Percentiles rank a stretch among this genome's conserved stretches.
phyloP scores from a whole-genome alignment of 2,888 invertebrate genomes.

The Drosophila testacea region DNA sequence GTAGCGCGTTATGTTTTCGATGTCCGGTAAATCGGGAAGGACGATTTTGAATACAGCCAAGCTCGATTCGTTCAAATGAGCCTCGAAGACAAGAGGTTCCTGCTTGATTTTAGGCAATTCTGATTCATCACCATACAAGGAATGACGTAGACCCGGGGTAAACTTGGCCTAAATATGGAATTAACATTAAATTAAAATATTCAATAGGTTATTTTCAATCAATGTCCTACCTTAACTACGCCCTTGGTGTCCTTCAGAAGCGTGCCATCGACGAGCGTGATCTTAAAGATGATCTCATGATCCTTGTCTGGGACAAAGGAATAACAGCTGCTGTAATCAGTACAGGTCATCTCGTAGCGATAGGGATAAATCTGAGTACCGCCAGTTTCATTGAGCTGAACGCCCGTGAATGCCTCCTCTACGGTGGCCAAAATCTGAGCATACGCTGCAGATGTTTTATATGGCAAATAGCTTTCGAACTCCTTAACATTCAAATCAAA shows the following conservation, averaged over 20 bases:
- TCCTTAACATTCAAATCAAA: conserved; percentile 78
- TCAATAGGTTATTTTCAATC: no score
- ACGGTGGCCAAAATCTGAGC: conserved; percentile 91
- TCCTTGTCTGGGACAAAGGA: conserved; percentile 96
- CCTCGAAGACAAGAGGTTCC: conserved; percentile 83
- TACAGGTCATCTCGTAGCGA: conserved; percentile 90
- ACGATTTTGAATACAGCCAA: conserved; percentile 88
- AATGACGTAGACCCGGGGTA: conserved; percentile 63
- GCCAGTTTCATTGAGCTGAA: conserved; percentile 92
- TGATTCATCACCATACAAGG: conserved; percentile 37
- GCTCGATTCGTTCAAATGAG: conserved; percentile 88
- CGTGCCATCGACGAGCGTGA: conserved; percentile 89
- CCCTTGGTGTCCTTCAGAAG: conserved; percentile 88
- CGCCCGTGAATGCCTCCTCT: conserved; percentile 93
- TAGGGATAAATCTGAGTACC: conserved; percentile 91
- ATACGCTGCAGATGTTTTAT: conserved; percentile 50
- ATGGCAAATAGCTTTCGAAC: conserved; percentile 63
- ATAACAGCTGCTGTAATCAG: conserved; percentile 90
- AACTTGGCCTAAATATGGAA: conserved; percentile 53
- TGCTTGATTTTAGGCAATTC: conserved; percentile 73
- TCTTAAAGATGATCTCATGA: conserved; percentile 92
- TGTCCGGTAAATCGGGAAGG: conserved; percentile 86
- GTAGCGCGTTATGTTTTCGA: conserved; percentile 67
- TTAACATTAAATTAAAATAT: background rate
- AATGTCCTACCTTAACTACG: conserved; percentile 85